Evolutionary conservation across 2,888 invertebrate species (phyloP), one percentile per base, ranked within the genome.

Genomic region (Apantesis nais): DNA sequence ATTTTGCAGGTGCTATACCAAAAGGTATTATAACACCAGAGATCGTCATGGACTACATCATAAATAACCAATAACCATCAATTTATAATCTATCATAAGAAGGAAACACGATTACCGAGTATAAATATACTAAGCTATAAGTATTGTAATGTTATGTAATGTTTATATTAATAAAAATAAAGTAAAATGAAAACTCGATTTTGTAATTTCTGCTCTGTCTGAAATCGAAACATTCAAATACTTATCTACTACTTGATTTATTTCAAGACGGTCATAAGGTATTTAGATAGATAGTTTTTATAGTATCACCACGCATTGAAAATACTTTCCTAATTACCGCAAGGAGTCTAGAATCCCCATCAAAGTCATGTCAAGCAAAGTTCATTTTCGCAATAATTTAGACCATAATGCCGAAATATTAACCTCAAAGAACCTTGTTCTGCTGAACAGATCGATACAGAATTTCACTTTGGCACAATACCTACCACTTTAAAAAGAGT

Each of bases 11-110:
- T 41, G 78, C 76, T 62, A 85, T 83, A 67, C 87, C 88, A 31
- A 88, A 88, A 76, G 88, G 88, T 66, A 83, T 88, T 48, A 81
- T 88, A 29, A 88, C 87, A 39, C 70, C 87, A 12, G 87, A 89
- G 61, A 85, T 84, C 29, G 77, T 89, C 67, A 74, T 89, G 74
- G 82, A 88, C 29, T 88, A 83, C 61, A 86, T 89, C 52, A 67
- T 81, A 7, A 75, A 77, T 37, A 79, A 86, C 72, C 83, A 83
- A 71, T 74, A 75, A 60, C 73, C 74, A 58, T 55, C 25, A 44
- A 14, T 19, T 7, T 29, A 29, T 58, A 58, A 29, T 29, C 0
- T 14, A 16, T 29, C 14, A 64, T n/a, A 34, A 60, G 41, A 8
- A 34, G 14, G n/a, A 58, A 58, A 55, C 41, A 58, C 48, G 22